Percentiles rank a stretch among this genome's conserved stretches.
Evolutionary conservation across 2,113 vertebrate genomes (phyloP).

Genomic region (Motacilla tschutschensis): DNA sequence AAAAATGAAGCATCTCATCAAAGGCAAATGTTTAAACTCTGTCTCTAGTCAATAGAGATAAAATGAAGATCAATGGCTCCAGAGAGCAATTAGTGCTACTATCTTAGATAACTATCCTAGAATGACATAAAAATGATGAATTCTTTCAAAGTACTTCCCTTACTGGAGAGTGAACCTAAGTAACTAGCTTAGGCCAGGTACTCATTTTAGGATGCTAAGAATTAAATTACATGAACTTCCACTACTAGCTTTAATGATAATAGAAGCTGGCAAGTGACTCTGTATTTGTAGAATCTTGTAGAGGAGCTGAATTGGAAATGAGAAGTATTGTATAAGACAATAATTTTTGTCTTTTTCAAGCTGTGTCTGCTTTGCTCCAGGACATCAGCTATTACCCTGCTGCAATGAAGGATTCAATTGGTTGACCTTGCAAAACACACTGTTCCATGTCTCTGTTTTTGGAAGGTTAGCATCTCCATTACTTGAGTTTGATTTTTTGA

Average conservation of each 20-base stretch:
- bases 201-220: neutral
- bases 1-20: constrained; percentile 27
- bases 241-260: neutral
- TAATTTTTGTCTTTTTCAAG: neutral
- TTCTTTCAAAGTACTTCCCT: neutral
- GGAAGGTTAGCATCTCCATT: neutral
- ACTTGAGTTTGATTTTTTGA: neutral
- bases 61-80: constrained; percentile 46
- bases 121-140: constrained; percentile 19
- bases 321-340: neutral
- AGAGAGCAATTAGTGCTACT: constrained; percentile 40
- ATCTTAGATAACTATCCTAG: neutral
- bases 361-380: neutral
- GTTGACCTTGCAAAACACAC: neutral
- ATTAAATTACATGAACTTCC: neutral
- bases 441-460: neutral
- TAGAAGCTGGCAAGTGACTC: neutral
- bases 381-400: neutral
- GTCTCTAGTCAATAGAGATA: constrained; percentile 24
- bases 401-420: neutral
- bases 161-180: neutral
- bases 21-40: constrained; percentile 30
- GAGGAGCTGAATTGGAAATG: neutral
- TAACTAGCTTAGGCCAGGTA: neutral
- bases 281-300: neutral